phyloP scores from a whole-genome alignment of 2,888 invertebrate species.

The Phortica magna region DNA sequence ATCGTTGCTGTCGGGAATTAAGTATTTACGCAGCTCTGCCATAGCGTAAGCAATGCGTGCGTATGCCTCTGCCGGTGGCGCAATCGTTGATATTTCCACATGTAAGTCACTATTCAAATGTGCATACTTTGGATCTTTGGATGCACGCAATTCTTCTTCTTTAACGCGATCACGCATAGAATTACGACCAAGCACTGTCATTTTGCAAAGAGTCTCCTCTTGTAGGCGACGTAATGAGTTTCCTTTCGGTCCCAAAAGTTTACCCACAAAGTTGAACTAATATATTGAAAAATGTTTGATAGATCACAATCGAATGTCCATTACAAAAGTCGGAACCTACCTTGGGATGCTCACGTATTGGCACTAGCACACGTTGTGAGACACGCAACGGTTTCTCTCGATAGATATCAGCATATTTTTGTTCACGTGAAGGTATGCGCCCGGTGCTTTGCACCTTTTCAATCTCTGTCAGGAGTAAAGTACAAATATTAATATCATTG shows the following conservation, averaged over 20 bases:
- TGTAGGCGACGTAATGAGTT: constrained; percentile 94
- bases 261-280: constrained; percentile 96
- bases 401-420: constrained; percentile 86
- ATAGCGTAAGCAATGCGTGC: constrained; percentile 80
- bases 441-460: constrained; percentile 85
- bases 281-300: constrained; percentile 66
- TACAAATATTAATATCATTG: neutral
- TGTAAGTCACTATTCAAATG: constrained; percentile 93
- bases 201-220: constrained; percentile 96
- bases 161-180: constrained; percentile 93
- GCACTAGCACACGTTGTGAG: constrained; percentile 75
- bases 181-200: constrained; percentile 94
- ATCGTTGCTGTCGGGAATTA: constrained; percentile 72
- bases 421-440: constrained; percentile 82
- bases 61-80: constrained; percentile 91
- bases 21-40: constrained; percentile 71
- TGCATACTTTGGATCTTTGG: constrained; percentile 91
- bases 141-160: constrained; percentile 88
- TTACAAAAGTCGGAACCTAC: constrained; percentile 50
- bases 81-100: constrained; percentile 91
- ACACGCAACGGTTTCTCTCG: constrained; percentile 79
- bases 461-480: constrained; percentile 82
- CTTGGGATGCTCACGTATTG: constrained; percentile 78
- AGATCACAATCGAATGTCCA: neutral
- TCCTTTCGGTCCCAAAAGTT: constrained; percentile 95